phyloP scores from a whole-genome alignment of 2,113 vertebrate genomes.

The Erinaceus europaeus region DNA sequence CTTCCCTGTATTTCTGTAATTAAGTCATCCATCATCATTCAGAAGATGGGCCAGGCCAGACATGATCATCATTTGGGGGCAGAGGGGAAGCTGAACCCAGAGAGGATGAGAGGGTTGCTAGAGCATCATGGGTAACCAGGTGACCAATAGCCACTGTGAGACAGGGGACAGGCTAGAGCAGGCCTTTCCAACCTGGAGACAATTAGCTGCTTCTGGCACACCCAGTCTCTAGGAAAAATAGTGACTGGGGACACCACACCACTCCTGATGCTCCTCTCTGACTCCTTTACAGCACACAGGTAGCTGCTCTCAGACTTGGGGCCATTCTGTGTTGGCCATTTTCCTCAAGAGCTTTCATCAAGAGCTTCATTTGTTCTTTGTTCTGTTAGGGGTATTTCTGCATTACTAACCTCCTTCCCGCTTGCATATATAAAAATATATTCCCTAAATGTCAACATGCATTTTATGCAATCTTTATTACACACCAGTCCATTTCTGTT shows the following conservation, averaged over 20 bases:
- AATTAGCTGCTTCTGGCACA: background rate
- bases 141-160: background rate
- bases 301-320: background rate
- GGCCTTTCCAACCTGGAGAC: background rate
- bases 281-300: background rate
- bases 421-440: background rate
- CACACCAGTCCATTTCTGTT: background rate
- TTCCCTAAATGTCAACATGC: background rate
- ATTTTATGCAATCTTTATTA: background rate
- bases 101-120: background rate
- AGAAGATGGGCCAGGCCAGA: conserved; percentile 32
- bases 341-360: background rate
- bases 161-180: background rate
- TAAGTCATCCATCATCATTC: conserved; percentile 63
- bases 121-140: background rate
- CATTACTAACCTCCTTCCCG: background rate
- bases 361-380: background rate
- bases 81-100: background rate
- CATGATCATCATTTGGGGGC: background rate
- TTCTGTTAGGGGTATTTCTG: background rate
- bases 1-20: conserved; percentile 51
- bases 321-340: background rate
- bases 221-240: background rate
- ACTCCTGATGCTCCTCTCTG: background rate
- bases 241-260: too few species aligned